Evolutionary conservation across 2,797 vertebrate genomes (phyloP), one percentile per base, ranked within the genome.

Genomic region (Coendou prehensilis): DNA sequence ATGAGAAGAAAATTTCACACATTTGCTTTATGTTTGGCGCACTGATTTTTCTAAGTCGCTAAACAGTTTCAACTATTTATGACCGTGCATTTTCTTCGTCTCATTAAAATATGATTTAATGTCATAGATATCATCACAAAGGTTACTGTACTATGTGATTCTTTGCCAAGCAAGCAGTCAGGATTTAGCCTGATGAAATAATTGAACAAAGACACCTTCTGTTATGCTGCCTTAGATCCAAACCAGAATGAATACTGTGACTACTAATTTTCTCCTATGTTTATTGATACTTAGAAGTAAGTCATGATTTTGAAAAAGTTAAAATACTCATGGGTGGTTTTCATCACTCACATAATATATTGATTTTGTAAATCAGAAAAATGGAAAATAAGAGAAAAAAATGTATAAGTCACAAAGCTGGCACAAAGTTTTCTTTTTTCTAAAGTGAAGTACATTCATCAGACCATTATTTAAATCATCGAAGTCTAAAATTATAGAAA

Each of bases 1-100:
- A 73, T 88, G 47, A 94, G 81, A 96, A 82, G 45, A 90, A 93
- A 87, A 80, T 95, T 91, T 95, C 63, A 59, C 61, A 61, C 79
- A 75, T 95, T 95, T 80, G 11, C 67, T 97, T 93, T 78, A 20
- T 86, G 56, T 67, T 94, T 95, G 56, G 28, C 22, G 83, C 84
- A 37, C 45, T 86, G 61, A 79, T 86, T 71, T 91, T 97, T 81
- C 67, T 61, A 87, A 95, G 87, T 37, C 30, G 89, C 59, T 89
- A 71, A 94, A 91, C 92, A 45, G 28, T 87, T 96, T 96, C 59
- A 41, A 69, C 69, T 67, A 13, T 73, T 92, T 82, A 57, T 89
- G 73, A 87, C 76, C 86, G 26, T 47, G 6, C 80, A 52, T 57
- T 97, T 87, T 79, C 50, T 87, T 33, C 45, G 87, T 56, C 54